Evolutionary conservation across 2,113 vertebrate species (phyloP), one percentile per base, ranked within the genome.

Genomic region (Oreochromis tanganicae): DNA sequence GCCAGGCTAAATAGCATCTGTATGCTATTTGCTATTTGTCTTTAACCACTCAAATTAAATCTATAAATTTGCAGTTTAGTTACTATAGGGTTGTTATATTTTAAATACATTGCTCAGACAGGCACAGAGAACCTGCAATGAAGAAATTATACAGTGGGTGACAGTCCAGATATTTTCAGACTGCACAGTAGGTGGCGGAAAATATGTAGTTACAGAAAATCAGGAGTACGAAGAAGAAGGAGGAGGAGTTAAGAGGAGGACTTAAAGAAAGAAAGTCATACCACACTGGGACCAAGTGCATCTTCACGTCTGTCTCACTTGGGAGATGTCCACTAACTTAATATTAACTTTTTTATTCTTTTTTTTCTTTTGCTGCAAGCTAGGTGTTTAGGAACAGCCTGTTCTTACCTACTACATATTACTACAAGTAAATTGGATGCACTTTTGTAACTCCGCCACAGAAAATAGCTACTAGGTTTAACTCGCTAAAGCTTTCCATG

Each of bases 281-380:
- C 4, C 1, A 50, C 16, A 3, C 9, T 11, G 24, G 41, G 9
- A 10, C 11, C 5, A 0, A 0, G 48, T 46, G 5, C 9, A 0
- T 1, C 5, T 7, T 75, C 1, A 1, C 1, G 2, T 66, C 6
- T 2, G 21, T 3, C 41, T 11, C 2, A 17, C 5, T 11, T 12
- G 3, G 1, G 9, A 5, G 3, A 3, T 2, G 0, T 32, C 6
- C 3, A 0, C 3, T 32, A 78, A 9, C 10, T 50, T 78, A 11
- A n/a, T n/a, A 32, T 48, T 32, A 50, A 19, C 3, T 3, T 78
- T 32, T 73, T 21, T 13, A 10, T 10, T 34, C 1, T n/a, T 38
- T 38, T n/a, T n/a, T 12, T 4, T 29, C 9, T 63, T 34, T 48
- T 32, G 10, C 9, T 5, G 3, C 27, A 78, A 50, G n/a, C 16